Evolutionary conservation across 2,797 vertebrate genomes (phyloP), one percentile per base, ranked within the genome.

Genomic region (Limosa lapponica): DNA sequence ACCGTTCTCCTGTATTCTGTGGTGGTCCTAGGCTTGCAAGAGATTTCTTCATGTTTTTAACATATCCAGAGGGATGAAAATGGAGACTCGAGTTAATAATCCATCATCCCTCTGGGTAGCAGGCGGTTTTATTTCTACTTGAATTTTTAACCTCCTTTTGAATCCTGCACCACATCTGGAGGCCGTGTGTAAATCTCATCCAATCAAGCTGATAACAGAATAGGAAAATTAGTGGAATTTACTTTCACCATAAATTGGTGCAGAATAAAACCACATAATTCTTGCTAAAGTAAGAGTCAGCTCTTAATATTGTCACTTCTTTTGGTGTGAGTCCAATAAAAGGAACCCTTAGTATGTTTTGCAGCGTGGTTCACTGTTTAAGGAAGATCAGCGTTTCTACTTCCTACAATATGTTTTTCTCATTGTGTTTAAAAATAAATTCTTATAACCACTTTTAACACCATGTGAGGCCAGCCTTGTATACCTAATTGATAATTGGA

Each of bases 61-160:
- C 66, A 30, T 95, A 66, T 82, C 89, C 83, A 91, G 81, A 62
- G 87, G 89, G 86, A 93, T 90, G 78, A 61, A 96, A 96, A 92
- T 49, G 75, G 86, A 96, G 90, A 65, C 67, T 89, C 64, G 59
- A 82, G 82, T 94, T 95, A 93, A 93, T 95, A 93, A 94, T 82
- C 64, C 81, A 11, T 55, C 86, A 72, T 87, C 87, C 86, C 71
- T 83, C 90, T 72, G 84, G 54, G 37, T 37, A 89, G 57, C 30
- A 71, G 34, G 80, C 3, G 0, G 41, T 58, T 96, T 93, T 89
- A 78, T 75, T 96, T 90, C 69, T 54, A 3, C 74, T 91, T 81
- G 71, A 78, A 41, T 97, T 83, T 89, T 85, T 89, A 82, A 69
- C 81, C 20, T 73, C n/a, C 58, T 64, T 82, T 64, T 61, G 57